A percentile compares a stretch with the other conserved stretches of the same genome.
These are phyloP conservation scores for Melanocharis versteri DNA, from an alignment of 2,113 vertebrate species.

Conservation along the genomic window DNA sequence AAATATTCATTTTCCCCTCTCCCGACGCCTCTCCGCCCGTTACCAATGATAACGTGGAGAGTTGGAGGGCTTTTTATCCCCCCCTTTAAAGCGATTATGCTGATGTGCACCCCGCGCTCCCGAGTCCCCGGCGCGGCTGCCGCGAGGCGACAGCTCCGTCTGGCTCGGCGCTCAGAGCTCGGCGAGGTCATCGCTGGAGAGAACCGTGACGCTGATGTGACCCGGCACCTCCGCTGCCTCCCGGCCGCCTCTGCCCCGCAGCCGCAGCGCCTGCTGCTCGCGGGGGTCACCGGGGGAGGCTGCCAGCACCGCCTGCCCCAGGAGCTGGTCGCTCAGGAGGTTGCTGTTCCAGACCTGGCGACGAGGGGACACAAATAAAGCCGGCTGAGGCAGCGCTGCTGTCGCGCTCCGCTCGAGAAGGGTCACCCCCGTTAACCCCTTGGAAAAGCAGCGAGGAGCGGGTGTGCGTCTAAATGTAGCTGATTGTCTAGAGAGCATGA, in stretches of 20 bases:
- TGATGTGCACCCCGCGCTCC: background rate
- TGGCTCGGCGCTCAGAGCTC: conserved; percentile 77
- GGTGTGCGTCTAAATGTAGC: background rate
- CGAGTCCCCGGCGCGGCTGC: background rate
- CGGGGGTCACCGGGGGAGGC: conserved; percentile 72
- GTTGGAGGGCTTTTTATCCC: background rate
- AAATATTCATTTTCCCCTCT: background rate
- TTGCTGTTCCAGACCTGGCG: conserved; percentile 87
- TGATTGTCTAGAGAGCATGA: background rate
- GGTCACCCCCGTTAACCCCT: background rate
- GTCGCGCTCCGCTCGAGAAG: background rate
- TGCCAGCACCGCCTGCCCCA: conserved; percentile 85
- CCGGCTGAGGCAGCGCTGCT: background rate
- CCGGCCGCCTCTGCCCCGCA: conserved; percentile 72
- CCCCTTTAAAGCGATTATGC: background rate
- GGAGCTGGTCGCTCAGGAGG: conserved; percentile 79
- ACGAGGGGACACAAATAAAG: background rate
- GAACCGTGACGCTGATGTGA: conserved; percentile 77
- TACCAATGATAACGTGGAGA: background rate
- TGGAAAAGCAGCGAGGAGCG: background rate
- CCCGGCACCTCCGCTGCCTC: conserved; percentile 80
- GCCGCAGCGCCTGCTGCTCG: conserved; percentile 76
- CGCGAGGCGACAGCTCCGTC: conserved; percentile 10
- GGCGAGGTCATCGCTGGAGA: conserved; percentile 81
- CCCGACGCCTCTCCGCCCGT: background rate